phyloP scores from a whole-genome alignment of 2,113 vertebrate genomes.

The Sceloporus tristichus region DNA sequence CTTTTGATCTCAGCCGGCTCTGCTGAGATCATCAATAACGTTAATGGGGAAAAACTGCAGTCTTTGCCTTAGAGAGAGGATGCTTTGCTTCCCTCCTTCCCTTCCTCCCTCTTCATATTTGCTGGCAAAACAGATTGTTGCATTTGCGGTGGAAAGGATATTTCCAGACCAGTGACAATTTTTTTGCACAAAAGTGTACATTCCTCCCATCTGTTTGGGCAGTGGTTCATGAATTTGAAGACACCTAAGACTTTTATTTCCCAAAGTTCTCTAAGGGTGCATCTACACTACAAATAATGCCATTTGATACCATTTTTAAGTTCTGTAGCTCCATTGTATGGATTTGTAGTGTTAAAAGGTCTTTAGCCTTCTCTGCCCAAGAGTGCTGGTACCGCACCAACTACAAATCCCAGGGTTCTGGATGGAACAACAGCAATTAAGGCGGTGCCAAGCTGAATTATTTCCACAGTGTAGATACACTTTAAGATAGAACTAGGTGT shows the following conservation, averaged over 20 bases:
- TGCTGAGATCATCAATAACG: conserved; percentile 55
- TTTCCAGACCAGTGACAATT: background rate
- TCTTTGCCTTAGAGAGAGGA: background rate
- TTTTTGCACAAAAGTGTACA: background rate
- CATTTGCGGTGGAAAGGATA: accelerated
- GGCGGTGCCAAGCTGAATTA: too few species aligned
- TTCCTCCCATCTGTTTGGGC: background rate
- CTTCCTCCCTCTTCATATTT: background rate
- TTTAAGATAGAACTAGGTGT: too few species aligned
- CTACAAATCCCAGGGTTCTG: too few species aligned
- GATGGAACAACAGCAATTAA: too few species aligned
- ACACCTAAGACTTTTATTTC: background rate
- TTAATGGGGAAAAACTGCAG: conserved; percentile 51
- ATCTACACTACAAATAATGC: too few species aligned
- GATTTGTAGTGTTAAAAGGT: too few species aligned
- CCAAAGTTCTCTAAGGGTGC: background rate
- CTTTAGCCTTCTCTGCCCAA: too few species aligned
- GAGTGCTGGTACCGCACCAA: too few species aligned
- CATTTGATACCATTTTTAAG: too few species aligned
- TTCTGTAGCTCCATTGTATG: too few species aligned
- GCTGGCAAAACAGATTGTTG: background rate
- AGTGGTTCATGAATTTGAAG: background rate
- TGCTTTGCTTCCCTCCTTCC: too few species aligned
- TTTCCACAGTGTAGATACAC: too few species aligned
- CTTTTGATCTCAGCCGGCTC: conserved; percentile 53